Evolutionary conservation across 1,140 invertebrate species (phyloP).

Genomic region (Macrobrachium nipponense): DNA sequence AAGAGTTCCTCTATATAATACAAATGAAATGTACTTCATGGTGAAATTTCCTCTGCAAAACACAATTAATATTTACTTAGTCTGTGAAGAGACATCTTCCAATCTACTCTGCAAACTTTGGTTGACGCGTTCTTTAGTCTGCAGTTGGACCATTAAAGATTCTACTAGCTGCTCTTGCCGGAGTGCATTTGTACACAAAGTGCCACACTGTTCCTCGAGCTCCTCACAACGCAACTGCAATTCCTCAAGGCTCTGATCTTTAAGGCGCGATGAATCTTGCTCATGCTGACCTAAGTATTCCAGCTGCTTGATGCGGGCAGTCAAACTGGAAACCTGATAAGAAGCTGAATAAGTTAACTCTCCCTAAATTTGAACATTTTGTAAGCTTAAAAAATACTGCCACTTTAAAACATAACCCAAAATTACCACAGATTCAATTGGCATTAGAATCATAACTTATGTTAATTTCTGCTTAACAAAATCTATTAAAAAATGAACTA

Average conservation of each 20-base stretch:
- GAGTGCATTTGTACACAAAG: constrained; percentile 18
- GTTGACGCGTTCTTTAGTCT: constrained; percentile 44
- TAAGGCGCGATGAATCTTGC: constrained; percentile 33
- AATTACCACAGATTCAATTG: too few relatives aligned
- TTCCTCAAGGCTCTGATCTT: constrained; percentile 39
- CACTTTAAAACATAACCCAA: neutral
- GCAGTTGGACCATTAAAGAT: constrained; percentile 42
- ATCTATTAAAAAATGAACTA: too few relatives aligned
- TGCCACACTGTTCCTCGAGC: constrained; percentile 35
- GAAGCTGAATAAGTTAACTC: neutral
- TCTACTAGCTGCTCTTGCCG: constrained; percentile 45
- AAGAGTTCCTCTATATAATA: neutral
- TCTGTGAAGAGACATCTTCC: constrained; percentile 47
- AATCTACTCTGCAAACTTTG: constrained; percentile 26
- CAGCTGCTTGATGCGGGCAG: constrained; percentile 22
- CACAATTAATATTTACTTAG: constrained; percentile 18
- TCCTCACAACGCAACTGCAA: constrained; percentile 25
- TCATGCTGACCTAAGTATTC: constrained; percentile 35
- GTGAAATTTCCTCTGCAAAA: neutral
- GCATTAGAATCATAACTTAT: too few relatives aligned
- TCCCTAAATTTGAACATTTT: neutral
- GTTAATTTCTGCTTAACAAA: too few relatives aligned
- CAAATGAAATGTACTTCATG: neutral
- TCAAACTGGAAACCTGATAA: constrained; percentile 32
- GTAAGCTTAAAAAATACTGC: neutral